Evolutionary conservation across 1,140 invertebrate species (phyloP).

Genomic region (Macrotrachela quadricornifera): DNA sequence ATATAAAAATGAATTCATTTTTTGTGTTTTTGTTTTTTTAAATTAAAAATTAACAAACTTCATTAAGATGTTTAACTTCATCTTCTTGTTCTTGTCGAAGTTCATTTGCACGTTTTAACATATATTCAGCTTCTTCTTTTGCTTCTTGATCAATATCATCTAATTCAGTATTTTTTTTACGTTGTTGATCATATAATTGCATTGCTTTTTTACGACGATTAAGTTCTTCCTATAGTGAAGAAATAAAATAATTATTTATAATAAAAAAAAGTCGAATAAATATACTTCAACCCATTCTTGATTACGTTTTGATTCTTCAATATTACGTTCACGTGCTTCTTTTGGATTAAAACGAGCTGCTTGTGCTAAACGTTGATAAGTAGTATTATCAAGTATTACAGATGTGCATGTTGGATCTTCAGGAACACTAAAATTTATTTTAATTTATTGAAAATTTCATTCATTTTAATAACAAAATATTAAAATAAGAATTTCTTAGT

Average conservation of each 20-base stretch:
- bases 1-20: background rate
- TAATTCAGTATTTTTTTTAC: conserved; percentile 24
- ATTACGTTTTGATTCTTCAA: background rate
- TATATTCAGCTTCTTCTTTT: conserved; percentile 24
- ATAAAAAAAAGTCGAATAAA: background rate
- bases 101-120: conserved; percentile 24
- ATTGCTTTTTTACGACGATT: conserved; percentile 21
- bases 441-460: too few species aligned
- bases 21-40: too few species aligned
- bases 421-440: too few species aligned
- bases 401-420: too few species aligned
- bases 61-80: conserved; percentile 31
- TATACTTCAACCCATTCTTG: background rate
- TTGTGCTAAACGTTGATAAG: background rate
- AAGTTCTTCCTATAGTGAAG: conserved; percentile 16
- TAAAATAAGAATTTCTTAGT: too few species aligned
- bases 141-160: conserved; percentile 29
- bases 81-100: conserved; percentile 30
- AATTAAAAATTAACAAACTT: conserved; percentile 13
- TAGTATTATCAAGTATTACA: conserved; percentile 1
- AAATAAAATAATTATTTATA: background rate
- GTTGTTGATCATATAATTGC: conserved; percentile 22
- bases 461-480: too few species aligned
- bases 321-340: background rate
- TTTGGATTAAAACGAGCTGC: background rate